These are phyloP conservation scores for Jaculus jaculus DNA, from an alignment of 2,113 vertebrate species.

Conservation along the genomic window DNA sequence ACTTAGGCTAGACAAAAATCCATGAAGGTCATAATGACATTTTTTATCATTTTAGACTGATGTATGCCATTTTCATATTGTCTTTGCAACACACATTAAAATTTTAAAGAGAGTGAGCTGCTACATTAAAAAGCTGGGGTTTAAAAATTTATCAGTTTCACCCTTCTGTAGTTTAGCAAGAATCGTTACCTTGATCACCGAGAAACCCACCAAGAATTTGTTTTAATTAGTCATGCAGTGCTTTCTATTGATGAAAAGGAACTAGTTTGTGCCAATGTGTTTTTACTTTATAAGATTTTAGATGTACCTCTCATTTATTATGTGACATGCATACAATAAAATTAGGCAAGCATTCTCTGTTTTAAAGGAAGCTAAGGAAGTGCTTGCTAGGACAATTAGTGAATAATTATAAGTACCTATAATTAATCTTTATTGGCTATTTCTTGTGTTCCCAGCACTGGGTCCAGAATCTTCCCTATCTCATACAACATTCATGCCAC, in stretches of 20 bases:
- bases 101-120: slow-evolving; percentile 66
- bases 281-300: slow-evolving; percentile 20
- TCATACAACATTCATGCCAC: not conserved
- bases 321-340: not conserved
- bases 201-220: slow-evolving; percentile 45
- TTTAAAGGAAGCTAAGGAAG: not conserved
- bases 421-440: not conserved
- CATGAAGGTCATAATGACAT: slow-evolving; percentile 83
- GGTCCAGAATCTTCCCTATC: not conserved
- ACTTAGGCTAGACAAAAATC: slow-evolving; percentile 77
- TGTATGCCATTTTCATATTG: slow-evolving; percentile 79
- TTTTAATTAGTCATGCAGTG: not conserved
- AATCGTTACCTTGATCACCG: slow-evolving; percentile 43
- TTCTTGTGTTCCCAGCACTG: not conserved
- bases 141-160: slow-evolving; percentile 70
- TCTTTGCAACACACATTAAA: slow-evolving; percentile 75
- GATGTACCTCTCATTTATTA: not conserved
- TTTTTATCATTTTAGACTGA: slow-evolving; percentile 82
- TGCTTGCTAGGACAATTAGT: not conserved
- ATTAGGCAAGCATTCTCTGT: not conserved
- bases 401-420: not conserved
- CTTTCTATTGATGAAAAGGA: slow-evolving; percentile 2
- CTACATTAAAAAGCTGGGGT: slow-evolving; percentile 74
- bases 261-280: not conserved
- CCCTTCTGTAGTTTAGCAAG: slow-evolving; percentile 45